Evolutionary conservation across 2,888 invertebrate species (phyloP), one percentile per base, ranked within the genome.

Genomic region (Thelaira solivaga): DNA sequence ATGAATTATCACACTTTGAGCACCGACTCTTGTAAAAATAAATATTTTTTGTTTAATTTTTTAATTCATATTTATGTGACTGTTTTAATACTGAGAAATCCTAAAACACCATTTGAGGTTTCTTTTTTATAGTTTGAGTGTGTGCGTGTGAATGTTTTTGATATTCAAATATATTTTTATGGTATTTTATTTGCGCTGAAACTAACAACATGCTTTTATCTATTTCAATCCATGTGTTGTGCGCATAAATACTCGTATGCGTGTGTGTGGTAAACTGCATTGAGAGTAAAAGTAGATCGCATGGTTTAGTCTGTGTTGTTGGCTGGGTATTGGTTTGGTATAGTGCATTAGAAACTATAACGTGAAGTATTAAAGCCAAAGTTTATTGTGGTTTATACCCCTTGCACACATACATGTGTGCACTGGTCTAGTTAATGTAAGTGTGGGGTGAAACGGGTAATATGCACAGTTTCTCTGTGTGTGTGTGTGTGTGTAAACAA

Each of bases 281-380:
- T 67, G 67, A 45, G 45, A 53, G 34, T 29, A 39, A 10, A 61
- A 57, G 59, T 45, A 67, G 74, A 74, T 67, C 51, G 53, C 24
- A 57, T 18, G 31, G 67, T 57, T 62, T 26, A 55, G 62, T 67
- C 49, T 64, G n/a, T n/a, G n/a, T n/a, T n/a, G 59, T 49, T 72
- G 55, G 47, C 55, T 65, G 43, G 76, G 10, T 69, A 39, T n/a
- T 29, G 74, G 36, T 74, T 78, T 59, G 68, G 36, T 64, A 13
- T 20, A 74, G 55, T 77, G 62, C 77, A 68, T 75, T 76, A 76
- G 69, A 71, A 71, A 71, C 67, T 62, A 53, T 51, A 76, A 74
- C 74, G 74, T 51, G 51, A 53, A 62, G 74, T 65, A 62, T 76
- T 69, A 65, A 53, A 76, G 59, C 71, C 74, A 41, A 61, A 61